Conservation (phyloP, 2,888 invertebrate genomes). For the Lacanobia wlatinum region DNA sequence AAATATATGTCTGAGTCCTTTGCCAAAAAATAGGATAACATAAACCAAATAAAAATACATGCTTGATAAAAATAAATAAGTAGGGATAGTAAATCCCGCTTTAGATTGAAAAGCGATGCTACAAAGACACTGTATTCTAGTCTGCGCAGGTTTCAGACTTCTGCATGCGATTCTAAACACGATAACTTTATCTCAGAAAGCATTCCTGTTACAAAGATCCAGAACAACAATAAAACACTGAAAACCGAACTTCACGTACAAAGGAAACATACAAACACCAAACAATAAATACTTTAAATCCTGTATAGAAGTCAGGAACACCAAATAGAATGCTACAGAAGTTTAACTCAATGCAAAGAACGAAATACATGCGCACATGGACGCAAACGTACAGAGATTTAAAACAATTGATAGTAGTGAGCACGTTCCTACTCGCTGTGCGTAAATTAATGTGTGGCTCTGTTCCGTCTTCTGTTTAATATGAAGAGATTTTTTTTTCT, state of each 20-base stretch:
- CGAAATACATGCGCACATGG: too few species aligned
- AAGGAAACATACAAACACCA: constrained; percentile 29
- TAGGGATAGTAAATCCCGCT: neutral
- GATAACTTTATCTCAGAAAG: constrained; percentile 30
- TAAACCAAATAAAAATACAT: neutral
- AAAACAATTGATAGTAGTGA: too few species aligned
- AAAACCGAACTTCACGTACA: constrained; percentile 17
- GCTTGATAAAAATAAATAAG: neutral
- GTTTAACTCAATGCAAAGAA: too few species aligned
- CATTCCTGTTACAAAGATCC: constrained; percentile 13
- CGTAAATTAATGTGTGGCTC: too few species aligned
- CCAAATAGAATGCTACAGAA: neutral
- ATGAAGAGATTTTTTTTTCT: too few species aligned
- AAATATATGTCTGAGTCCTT: neutral
- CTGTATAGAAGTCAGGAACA: constrained; percentile 35
- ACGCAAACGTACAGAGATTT: too few species aligned
- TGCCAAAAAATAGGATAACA: neutral
- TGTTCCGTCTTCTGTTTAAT: too few species aligned
- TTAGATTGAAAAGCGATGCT: constrained; percentile 1
- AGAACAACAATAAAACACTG: constrained; percentile 21
- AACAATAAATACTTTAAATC: constrained; percentile 55
- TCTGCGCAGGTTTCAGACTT: neutral
- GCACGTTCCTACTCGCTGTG: too few species aligned
- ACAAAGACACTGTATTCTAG: neutral
- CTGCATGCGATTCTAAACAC: neutral